These are phyloP conservation scores for Sitobion miscanthi DNA, from an alignment of 1,140 invertebrate genomes.

Conservation along the genomic window DNA sequence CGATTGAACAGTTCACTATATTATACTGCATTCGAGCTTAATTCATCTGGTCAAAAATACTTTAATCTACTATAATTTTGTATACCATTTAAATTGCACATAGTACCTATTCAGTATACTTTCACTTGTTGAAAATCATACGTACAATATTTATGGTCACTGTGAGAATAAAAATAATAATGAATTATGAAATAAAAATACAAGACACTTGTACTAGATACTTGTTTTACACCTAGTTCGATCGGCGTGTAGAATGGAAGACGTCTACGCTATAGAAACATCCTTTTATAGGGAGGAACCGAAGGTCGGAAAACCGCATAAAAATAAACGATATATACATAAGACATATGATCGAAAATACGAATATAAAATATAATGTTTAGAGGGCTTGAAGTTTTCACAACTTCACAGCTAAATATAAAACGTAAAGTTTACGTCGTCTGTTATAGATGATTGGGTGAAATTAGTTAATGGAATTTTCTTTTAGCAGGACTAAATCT, in stretches of 20 bases:
- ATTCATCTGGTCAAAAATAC: not conserved
- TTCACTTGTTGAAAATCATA: not conserved
- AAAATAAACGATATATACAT: too few species aligned
- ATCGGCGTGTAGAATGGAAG: not conserved
- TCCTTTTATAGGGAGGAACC: not conserved
- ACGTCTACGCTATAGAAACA: not conserved
- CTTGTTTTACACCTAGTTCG: not conserved
- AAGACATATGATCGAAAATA: too few species aligned
- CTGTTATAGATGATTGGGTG: too few species aligned
- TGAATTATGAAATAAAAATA: not conserved
- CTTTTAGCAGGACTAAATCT: too few species aligned
- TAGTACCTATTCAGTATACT: not conserved
- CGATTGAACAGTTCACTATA: not conserved
- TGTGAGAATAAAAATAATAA: not conserved
- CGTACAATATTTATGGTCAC: not conserved
- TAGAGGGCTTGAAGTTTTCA: not conserved
- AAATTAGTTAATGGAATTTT: too few species aligned
- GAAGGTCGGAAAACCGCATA: not conserved
- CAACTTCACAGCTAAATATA: not conserved
- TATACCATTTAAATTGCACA: not conserved
- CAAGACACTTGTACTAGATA: not conserved
- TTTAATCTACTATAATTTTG: not conserved
- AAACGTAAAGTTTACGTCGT: too few species aligned
- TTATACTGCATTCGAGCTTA: not conserved
- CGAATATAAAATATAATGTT: not conserved